Conservation (phyloP, 2,888 invertebrate species). For the Drosophila basisetae region DNA sequence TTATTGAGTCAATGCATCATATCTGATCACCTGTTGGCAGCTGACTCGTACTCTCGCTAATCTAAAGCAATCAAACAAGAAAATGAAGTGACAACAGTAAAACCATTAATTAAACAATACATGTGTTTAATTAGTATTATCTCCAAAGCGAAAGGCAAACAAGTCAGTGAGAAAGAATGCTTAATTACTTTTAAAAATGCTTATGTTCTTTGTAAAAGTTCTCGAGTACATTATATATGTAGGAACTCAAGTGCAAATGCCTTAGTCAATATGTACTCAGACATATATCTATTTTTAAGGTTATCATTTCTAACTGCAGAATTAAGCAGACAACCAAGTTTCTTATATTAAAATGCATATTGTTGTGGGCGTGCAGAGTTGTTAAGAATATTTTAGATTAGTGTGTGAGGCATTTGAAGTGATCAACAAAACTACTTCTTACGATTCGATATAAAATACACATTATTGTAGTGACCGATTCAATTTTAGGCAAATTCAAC, state of each 20-base stretch:
- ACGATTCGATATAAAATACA: neutral
- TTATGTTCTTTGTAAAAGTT: neutral
- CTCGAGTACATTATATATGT: neutral
- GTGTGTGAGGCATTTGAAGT: neutral
- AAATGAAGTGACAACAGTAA: slow-evolving; percentile 23
- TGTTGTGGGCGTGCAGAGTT: neutral
- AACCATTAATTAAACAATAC: slow-evolving; percentile 50
- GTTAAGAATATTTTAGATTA: neutral
- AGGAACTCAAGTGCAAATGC: too few relatives aligned
- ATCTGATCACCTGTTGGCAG: slow-evolving; percentile 2
- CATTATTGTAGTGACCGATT: neutral
- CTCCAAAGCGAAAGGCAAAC: slow-evolving; percentile 14
- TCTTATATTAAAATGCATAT: neutral
- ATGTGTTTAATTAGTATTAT: slow-evolving; percentile 50
- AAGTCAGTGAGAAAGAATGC: neutral
- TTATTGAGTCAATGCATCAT: slow-evolving; percentile 12
- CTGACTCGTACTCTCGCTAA: slow-evolving; percentile 2
- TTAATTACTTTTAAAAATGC: neutral
- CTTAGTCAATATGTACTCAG: neutral
- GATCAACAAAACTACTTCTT: neutral
- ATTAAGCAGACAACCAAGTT: neutral
- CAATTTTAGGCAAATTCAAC: neutral
- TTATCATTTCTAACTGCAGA: neutral
- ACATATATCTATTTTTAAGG: neutral
- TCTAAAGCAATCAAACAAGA: slow-evolving; percentile 19